Base-by-base conservation (phyloP, 2,888 invertebrate genomes). In the Phortica okadai region DNA sequence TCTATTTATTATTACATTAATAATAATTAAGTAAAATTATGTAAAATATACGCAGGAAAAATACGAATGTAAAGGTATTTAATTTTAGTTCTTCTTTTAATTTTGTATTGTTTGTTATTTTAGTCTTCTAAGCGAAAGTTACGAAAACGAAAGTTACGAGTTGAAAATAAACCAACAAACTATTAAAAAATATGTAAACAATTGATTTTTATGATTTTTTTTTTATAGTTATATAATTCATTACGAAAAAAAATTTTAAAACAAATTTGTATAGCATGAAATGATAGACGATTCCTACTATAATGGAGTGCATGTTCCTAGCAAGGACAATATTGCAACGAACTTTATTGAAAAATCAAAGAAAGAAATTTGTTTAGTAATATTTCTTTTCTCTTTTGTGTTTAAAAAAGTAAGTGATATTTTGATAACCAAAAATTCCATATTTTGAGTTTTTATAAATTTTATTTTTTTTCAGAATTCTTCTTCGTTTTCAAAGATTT, bases 61-160 rank as follows among this genome's bases (percentile, higher is more conserved):
- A 14, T 50, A 50, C 50, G 80, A 50, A 58, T 77, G 76, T 76
- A 80, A 74, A 77, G 74, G 76, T 50, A 73, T 76, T 79, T 84
- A 74, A 73, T 80, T 76, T 85, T 79, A 76, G 77, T 74, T 80
- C 72, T 41, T 73, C 67, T 50, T 50, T 50, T 50, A 11, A 50
- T 50, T 50, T 82, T 82, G 82, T 82, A 81, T 81, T 87, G 82
- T 86, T 86, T 86, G 84, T 86, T 85, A 86, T 87, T 89, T 83
- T 89, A 88, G 87, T 84, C 87, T 78, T 77, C 10, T 25, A 56
- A 58, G 14, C 50, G 16, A 45, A 14, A 70, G 44, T n/a, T 70
- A 8, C 50, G 16, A 45, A 14, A 70, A 70, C 6, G 42, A 3
- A 50, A 50, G 50, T 50, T 50, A 50, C 14, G 6, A 50, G 50